Evolutionary conservation across 2,888 invertebrate genomes (phyloP), one percentile per base, ranked within the genome.

Genomic region (Halocaridina rubra): DNA sequence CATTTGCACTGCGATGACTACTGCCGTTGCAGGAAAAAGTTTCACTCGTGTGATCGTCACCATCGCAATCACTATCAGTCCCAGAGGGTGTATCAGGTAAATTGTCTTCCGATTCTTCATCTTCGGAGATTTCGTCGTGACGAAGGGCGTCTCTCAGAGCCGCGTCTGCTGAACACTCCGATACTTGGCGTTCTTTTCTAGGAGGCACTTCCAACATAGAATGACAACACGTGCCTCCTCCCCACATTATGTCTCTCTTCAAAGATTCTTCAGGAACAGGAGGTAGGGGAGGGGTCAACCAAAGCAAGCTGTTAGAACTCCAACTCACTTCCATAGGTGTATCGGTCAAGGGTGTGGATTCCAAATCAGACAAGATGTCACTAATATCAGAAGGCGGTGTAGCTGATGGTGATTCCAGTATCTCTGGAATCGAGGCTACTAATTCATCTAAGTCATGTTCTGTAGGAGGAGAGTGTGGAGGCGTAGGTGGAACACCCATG

Each of bases 381-480:
- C 78, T 78, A 61, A 84, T 61, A 19, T 69, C 82, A 8, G 82
- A 84, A 1, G 82, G 82, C 0, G 82, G 82, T 16, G 82, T 33
- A 13, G 82, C 72, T 13, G 82, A 77, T 3, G 77, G 77, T 10
- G 82, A 84, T 77, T 84, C 82, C 10, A 84, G 71, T 30, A 84
- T 84, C 30, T 84, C 82, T 8, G 82, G 82, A 24, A 84, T 84
- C 27, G 72, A 71, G 27, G 82, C 82, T 1, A 84, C 82, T 19
- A 84, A 46, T 33, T 84, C 82, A 27, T 84, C 82, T n/a, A 84
- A 39, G 39, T 84, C 82, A 24, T 84, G 82, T 13, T 84, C 82
- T 33, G 82, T 78, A 22, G 82, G 78, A 13, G 82, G 82, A 10
- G 82, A 84, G 82, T 78, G 82, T 39, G 82, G 82, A 33, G 82